Base-by-base conservation (phyloP, 2,888 invertebrate species). In the Pecten maximus region DNA sequence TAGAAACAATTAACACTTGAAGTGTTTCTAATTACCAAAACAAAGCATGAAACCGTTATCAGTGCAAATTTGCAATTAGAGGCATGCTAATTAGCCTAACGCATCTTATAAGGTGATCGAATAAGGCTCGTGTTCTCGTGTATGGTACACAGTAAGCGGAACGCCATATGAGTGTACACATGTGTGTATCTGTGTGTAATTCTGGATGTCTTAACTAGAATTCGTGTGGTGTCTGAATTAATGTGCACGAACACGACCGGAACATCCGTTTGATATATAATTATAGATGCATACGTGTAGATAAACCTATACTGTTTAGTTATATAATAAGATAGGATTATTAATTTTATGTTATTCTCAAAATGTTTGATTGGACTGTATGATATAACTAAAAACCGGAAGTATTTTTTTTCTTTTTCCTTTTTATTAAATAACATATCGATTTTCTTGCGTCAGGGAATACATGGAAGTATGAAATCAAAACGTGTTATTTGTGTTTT, bases 1-100 rank as follows among this genome's bases (percentile, higher is more conserved):
- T 74, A 74, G 74, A 74, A 74, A 74, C 74, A 74, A 74, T 74
- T 74, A 74, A 74, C 74, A 74, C 74, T 74, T 74, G 74, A 74
- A 74, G 74, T 74, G 74, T 74, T 74, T 74, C 74, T 74, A 74
- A 74, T 74, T 74, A 74, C 74, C 74, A 74, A 74, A 74, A 74
- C 74, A 74, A 74, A 74, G 74, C 74, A 74, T 35, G 74, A 74
- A 74, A 74, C 74, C 74, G 74, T 74, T 35, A 74, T 74, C 74
- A 74, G 74, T 74, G 23, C 74, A 74, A 74, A 74, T 74, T 74
- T 74, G 74, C 74, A 74, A 74, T 74, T 74, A 74, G 74, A 74
- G 74, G 74, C 74, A 35, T 74, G 35, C 74, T 74, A 74, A 74
- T 74, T 74, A 74, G 74, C 74, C 74, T 74, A 74, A 74, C 74